phyloP scores from a whole-genome alignment of 2,113 vertebrate species.

The Albula glossodonta region DNA sequence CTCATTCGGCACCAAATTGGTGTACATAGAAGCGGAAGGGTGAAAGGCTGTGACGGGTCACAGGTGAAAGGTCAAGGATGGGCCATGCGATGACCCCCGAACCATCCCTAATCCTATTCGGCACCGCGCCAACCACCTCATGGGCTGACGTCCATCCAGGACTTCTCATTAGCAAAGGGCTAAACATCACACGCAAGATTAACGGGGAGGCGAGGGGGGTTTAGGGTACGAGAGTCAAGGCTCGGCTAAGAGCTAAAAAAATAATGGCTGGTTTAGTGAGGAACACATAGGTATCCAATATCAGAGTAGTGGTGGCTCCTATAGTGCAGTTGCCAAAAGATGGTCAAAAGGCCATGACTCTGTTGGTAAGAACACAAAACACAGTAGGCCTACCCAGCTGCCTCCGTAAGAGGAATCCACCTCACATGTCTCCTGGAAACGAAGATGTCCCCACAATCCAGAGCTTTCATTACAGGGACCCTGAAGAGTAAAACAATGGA shows the following conservation, averaged over 20 bases:
- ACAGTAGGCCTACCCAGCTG: constrained; percentile 68
- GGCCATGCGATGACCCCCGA: constrained; percentile 59
- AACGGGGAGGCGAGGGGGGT: constrained; percentile 68
- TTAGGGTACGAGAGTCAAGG: constrained; percentile 58
- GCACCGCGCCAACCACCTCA: constrained; percentile 58
- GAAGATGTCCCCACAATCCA: constrained; percentile 58
- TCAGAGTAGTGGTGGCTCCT: constrained; percentile 72
- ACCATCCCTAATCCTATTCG: constrained; percentile 70
- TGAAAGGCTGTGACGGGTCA: constrained; percentile 68
- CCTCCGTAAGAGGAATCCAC: constrained; percentile 68
- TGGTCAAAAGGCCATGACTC: constrained; percentile 62
- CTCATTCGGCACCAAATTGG: not conserved
- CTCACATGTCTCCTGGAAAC: constrained; percentile 55
- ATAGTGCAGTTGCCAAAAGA: constrained; percentile 50
- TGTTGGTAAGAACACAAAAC: constrained; percentile 69
- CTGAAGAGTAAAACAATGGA: not conserved
- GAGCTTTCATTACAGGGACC: constrained; percentile 44
- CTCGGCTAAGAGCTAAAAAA: constrained; percentile 82
- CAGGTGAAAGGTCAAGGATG: constrained; percentile 71
- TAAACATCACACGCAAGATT: constrained; percentile 88
- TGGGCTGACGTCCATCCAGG: constrained; percentile 79
- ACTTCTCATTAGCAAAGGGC: constrained; percentile 86
- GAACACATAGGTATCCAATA: constrained; percentile 79
- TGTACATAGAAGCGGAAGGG: constrained; percentile 55
- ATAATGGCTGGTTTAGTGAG: constrained; percentile 81